These are phyloP conservation scores for Leuciscus waleckii DNA, from an alignment of 2,797 vertebrate species.

Conservation along the genomic window DNA sequence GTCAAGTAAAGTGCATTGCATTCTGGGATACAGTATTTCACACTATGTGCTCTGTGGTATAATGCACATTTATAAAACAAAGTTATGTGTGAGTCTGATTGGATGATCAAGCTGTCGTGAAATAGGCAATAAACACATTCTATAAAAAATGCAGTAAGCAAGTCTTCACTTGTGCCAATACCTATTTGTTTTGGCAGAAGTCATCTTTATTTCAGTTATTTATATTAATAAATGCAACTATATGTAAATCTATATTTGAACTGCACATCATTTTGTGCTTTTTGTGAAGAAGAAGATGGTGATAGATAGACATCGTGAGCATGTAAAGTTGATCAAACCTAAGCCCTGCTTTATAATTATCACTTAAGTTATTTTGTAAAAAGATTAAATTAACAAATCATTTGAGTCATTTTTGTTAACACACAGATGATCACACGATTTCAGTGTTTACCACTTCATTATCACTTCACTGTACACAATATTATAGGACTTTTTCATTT, in stretches of 20 bases:
- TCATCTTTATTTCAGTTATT: background rate
- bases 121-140: background rate
- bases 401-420: conserved; percentile 2
- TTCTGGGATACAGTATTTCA: background rate
- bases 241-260: background rate
- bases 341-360: too few relatives aligned
- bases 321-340: background rate
- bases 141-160: background rate
- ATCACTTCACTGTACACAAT: background rate
- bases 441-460: background rate
- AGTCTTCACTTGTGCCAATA: background rate
- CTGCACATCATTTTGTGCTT: background rate
- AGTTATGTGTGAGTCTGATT: background rate
- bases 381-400: background rate
- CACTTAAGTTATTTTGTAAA: background rate
- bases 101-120: background rate
- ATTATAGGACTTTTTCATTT: background rate
- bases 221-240: background rate
- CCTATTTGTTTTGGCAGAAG: background rate
- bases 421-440: background rate
- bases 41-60: background rate
- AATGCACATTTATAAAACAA: conserved; percentile 1
- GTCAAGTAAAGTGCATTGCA: background rate
- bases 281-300: background rate
- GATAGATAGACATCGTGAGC: background rate